phyloP scores from a whole-genome alignment of 2,888 invertebrate species.

The Marronus borbonicus region DNA sequence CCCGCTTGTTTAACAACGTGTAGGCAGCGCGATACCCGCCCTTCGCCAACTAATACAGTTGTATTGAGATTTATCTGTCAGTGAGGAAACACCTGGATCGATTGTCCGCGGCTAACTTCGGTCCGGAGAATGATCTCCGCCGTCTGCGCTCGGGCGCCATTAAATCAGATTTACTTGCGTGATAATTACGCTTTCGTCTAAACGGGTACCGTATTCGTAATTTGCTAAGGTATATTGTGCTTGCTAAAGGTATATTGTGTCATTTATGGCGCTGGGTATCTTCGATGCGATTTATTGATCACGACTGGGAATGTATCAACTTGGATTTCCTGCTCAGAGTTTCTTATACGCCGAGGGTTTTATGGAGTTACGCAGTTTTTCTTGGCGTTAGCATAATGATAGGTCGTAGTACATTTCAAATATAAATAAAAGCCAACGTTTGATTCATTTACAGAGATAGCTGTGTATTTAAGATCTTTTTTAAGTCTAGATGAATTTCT shows the following conservation, averaged over 20 bases:
- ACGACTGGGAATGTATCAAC: conserved; percentile 10
- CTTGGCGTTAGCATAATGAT: too few species aligned
- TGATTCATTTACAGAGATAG: too few species aligned
- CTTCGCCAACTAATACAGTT: conserved; percentile 56
- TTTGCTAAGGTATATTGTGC: conserved; percentile 44
- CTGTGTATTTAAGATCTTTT: too few species aligned
- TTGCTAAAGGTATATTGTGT: conserved; percentile 30
- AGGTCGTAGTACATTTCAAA: too few species aligned
- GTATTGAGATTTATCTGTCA: conserved; percentile 54
- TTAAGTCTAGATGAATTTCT: too few species aligned
- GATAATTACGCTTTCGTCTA: conserved; percentile 51
- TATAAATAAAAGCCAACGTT: too few species aligned
- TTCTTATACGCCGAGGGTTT: too few species aligned
- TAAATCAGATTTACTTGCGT: conserved; percentile 49
- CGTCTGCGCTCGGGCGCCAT: conserved; percentile 28
- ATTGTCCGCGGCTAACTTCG: conserved; percentile 41
- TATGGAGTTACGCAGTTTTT: too few species aligned
- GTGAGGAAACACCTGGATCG: conserved; percentile 50
- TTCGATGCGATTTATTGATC: conserved; percentile 42
- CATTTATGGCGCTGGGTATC: conserved; percentile 46
- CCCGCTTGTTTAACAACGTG: conserved; percentile 55
- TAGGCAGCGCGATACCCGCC: conserved; percentile 57
- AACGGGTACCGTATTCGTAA: conserved; percentile 41
- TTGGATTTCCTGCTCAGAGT: neutral
- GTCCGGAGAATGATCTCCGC: conserved; percentile 10